Base-by-base conservation (phyloP, 2,797 vertebrate species). In the Erpetoichthys calabaricus region DNA sequence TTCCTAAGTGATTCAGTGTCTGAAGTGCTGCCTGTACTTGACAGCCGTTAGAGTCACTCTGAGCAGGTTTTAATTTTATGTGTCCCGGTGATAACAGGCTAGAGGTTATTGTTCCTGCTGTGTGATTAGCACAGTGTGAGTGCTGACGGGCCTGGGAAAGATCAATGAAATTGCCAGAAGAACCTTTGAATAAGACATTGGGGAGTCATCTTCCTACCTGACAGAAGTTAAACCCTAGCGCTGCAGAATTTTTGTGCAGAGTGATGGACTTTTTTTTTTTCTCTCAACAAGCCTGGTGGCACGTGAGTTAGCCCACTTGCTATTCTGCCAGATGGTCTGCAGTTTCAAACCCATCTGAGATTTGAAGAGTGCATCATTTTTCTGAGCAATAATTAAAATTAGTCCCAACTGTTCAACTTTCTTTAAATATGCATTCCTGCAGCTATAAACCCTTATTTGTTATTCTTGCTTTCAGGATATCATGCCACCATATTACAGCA, bases 91-190 rank as follows among this genome's bases (percentile, higher is more conserved):
- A 25, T n/a, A 54, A 54, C 5, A 44, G 25, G 44, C 56, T 58
- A 53, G 41, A 57, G 63, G 63, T 60, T 59, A 65, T 54, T 47
- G 60, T 66, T 66, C 67, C 63, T 62, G 60, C 59, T 57, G 64
- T 64, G 63, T 52, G 59, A 46, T 54, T 56, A 45, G 47, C 61
- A 45, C 67, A 69, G 59, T 60, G n/a, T 65, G 65, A 58, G 60
- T 58, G 55, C 49, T 59, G 42, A 50, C 59, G 60, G 51, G 62
- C 62, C 59, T 68, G 64, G 64, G 63, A 67, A 62, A 60, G 61
- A 71, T 74, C 69, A 62, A 68, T 70, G 61, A 50, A 64, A 61
- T 42, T 44, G 64, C 7, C 51, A 59, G 59, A 67, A 63, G 66
- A 67, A 47, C 62, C 61, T 70, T 65, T 67, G 54, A 65, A 60